Evolutionary conservation across 92 coral and sea anemone species (phyloP).

Genomic region (Porites lobata): DNA sequence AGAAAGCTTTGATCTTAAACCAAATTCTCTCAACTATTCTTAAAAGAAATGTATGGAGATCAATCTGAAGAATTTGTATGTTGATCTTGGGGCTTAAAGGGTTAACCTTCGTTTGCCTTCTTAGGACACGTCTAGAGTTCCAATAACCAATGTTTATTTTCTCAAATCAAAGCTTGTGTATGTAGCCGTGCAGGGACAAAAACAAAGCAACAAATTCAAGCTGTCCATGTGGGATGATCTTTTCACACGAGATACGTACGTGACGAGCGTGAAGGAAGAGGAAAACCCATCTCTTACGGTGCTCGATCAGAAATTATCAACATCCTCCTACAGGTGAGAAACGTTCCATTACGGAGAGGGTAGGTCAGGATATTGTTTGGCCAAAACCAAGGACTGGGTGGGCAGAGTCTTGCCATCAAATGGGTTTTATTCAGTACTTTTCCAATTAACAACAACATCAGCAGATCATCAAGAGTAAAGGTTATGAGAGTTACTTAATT

Average conservation of each 20-base stretch:
- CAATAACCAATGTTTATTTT: not conserved
- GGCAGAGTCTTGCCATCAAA: too few species aligned
- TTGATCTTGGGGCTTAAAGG: too few species aligned
- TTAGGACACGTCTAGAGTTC: not conserved
- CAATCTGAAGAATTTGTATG: too few species aligned
- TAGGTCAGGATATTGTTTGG: not conserved
- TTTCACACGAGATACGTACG: constrained; percentile 66
- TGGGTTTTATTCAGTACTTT: too few species aligned
- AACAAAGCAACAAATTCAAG: constrained; percentile 73
- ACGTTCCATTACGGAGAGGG: too few species aligned
- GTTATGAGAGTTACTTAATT: too few species aligned
- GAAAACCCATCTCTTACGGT: constrained; percentile 1
- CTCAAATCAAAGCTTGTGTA: constrained; percentile 72
- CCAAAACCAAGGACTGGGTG: not conserved
- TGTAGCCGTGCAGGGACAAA: constrained; percentile 97
- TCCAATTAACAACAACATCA: too few species aligned
- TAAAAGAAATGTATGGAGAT: too few species aligned
- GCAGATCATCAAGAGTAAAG: too few species aligned
- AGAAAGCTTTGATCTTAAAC: too few species aligned
- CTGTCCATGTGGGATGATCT: constrained; percentile 96
- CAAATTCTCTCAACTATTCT: not conserved
- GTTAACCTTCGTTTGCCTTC: not conserved
- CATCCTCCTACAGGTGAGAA: constrained; percentile 47
- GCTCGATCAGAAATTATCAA: constrained; percentile 2
- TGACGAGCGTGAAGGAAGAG: constrained; percentile 63